Base-by-base conservation (phyloP, 1,140 invertebrate genomes). In the Heliconius himera region DNA sequence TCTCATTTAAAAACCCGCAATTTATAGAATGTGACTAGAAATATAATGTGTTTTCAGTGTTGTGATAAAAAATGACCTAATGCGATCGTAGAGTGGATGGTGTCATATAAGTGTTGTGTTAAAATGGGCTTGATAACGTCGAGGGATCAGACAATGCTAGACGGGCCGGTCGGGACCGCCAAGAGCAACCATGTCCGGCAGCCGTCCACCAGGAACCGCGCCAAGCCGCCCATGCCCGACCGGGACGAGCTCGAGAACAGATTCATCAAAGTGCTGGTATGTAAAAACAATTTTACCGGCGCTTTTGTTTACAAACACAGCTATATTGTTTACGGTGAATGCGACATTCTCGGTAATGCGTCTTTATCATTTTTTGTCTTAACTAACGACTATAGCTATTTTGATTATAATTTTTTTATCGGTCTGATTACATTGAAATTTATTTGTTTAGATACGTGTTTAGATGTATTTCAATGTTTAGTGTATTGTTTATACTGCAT, bases 261-360 rank as follows among this genome's bases (percentile, higher is more conserved):
- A 84, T 99, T 99, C 94, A 98, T 98, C 82, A 99, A 98, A 98
- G 98, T 99, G 88, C 95, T 99, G 96, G 98, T 99, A 94, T 97
- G 98, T 93, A 74, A 76, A 74, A 75, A 71, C 77, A 76, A 85
- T 84, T 83, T 84, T 77, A 86, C 90, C 91, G 91, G 90, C 85
- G 83, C 85, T 85, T 86, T 89, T 94, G 91, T 94, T 94, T 94
- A 92, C 91, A 94, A 94, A 94, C 92, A 93, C 79, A 60, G 56
- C 75, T 70, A 82, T 85, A 76, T 83, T 87, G 84, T 87, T 86
- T 87, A 86, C 75, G 56, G 38, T 71, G 49, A 38, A 13, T 38
- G 54, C 74, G 60, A 80, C 74, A 76, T 73, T 73, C 73, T 75
- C 56, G 60, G 46, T 76, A 38, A 73, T 70, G 36, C 36, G 46